phyloP scores from a whole-genome alignment of 2,797 vertebrate genomes.

The Knipowitschia caucasica region DNA sequence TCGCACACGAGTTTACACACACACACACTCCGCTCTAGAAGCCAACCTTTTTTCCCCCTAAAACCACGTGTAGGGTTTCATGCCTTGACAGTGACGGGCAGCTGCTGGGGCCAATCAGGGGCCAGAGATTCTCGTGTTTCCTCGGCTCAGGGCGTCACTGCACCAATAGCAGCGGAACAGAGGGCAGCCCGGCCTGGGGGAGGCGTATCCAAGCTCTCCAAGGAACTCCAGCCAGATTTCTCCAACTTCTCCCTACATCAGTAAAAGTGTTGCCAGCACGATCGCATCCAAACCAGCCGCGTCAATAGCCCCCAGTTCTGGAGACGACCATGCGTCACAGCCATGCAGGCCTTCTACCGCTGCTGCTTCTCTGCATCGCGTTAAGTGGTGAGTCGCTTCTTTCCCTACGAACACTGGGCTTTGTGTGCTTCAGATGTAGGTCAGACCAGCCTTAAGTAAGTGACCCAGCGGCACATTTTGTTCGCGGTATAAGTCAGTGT shows the following conservation, averaged over 20 bases:
- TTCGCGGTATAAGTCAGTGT: no score
- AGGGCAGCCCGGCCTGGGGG: conserved; percentile 27
- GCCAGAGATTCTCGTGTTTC: background rate
- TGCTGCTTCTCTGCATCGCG: conserved; percentile 70
- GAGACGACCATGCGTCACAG: conserved; percentile 74
- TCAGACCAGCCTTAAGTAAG: conserved; percentile 13
- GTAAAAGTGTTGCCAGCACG: conserved; percentile 31
- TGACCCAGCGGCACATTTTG: conserved; percentile 5
- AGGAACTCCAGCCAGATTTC: conserved; percentile 74
- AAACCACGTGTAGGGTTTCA: conserved; percentile 81
- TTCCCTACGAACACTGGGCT: conserved; percentile 5
- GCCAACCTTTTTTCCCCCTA: conserved; percentile 13
- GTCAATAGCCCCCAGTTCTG: conserved; percentile 12
- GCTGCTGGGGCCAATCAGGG: conserved; percentile 35
- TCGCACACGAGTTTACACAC: conserved; percentile 5
- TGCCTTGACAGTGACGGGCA: conserved; percentile 47
- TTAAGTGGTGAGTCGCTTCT: conserved; percentile 75
- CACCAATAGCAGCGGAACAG: conserved; percentile 35
- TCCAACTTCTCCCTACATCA: conserved; percentile 76
- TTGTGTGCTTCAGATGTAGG: conserved; percentile 14
- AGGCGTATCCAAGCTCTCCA: conserved; percentile 71
- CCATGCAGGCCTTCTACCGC: conserved; percentile 52
- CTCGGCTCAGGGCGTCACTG: background rate
- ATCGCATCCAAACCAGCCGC: conserved; percentile 2
- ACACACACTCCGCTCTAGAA: conserved; percentile 4